phyloP scores from a whole-genome alignment of 2,888 invertebrate genomes.

The Serrognathus titanus region DNA sequence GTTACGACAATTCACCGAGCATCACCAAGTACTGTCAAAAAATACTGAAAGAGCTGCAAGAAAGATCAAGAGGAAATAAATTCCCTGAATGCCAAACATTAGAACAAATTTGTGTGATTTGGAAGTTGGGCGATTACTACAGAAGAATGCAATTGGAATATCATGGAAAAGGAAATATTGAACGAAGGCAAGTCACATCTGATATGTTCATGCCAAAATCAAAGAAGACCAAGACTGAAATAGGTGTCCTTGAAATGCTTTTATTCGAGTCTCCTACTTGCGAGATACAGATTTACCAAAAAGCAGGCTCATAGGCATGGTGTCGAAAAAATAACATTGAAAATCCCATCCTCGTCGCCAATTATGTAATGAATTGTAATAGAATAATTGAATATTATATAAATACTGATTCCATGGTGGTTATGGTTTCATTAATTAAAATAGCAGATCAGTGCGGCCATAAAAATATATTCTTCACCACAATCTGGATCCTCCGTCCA shows the following conservation, averaged over 20 bases:
- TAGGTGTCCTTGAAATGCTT: constrained; percentile 52
- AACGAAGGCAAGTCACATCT: constrained; percentile 69
- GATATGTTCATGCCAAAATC: constrained; percentile 51
- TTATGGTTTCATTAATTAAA: no score
- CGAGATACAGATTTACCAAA: constrained; percentile 75
- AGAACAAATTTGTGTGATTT: constrained; percentile 84
- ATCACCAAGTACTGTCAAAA: constrained; percentile 97
- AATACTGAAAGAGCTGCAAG: constrained; percentile 86
- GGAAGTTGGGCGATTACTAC: constrained; percentile 78
- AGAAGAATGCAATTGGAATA: constrained; percentile 64
- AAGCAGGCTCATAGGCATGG: constrained; percentile 71
- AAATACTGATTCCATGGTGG: no score
- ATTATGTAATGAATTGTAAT: no score
- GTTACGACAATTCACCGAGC: constrained; percentile 88
- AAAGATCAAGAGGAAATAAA: constrained; percentile 74
- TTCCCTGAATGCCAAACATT: constrained; percentile 84
- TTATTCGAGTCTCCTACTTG: constrained; percentile 61
- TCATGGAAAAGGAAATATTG: constrained; percentile 65
- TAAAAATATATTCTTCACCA: no score
- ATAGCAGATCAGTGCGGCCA: no score
- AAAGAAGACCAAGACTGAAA: constrained; percentile 51
- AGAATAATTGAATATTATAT: no score
- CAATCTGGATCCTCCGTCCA: no score
- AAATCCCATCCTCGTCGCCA: no score
- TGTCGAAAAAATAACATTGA: constrained; percentile 61